Base-by-base conservation (phyloP, 2,797 vertebrate genomes). In the Bradypodion ventrale region DNA sequence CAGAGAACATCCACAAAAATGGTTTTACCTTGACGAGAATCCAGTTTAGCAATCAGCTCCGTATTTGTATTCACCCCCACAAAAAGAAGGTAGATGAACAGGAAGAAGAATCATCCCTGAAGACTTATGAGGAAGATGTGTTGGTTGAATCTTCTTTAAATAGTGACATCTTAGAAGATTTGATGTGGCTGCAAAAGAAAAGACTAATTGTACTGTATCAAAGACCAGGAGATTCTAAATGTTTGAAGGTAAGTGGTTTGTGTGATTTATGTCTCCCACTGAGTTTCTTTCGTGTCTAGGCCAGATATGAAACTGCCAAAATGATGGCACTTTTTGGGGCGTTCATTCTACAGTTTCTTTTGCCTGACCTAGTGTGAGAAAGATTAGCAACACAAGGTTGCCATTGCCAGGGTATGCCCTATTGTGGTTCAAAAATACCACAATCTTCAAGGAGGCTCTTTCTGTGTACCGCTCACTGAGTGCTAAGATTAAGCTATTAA, bases 161-260 rank as follows among this genome's bases (percentile, higher is more conserved):
- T 89, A 89, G 90, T 87, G 95, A 98, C 83, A 91, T 96, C 13
- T 84, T 99, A 92, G 97, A 98, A 93, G 97, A 98, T 86, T 92
- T 99, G 35, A 97, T 96, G 42, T 99, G 99, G 99, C 90, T 99
- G 84, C 98, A 98, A 90, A 99, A 98, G 94, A 98, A 98, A 89
- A 97, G 95, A 89, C 94, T 97, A 89, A 92, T 99, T 93, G 96
- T 97, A 93, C 96, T 99, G 88, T 97, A 96, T 92, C 97, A 98
- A 87, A 96, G 95, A 84, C 89, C 94, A 75, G 95, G 95, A 59
- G 94, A 95, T 59, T 82, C 60, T 87, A 88, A 85, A 16, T 87
- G 89, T 35, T 89, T 99, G 81, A 97, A 97, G 98, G 99, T 99
- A 95, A 63, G 87, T 5, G 5, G 19, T 27, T 91, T 80, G 25